Evolutionary conservation across 2,888 invertebrate genomes (phyloP), one percentile per base, ranked within the genome.

Genomic region (Anorthoa munda): DNA sequence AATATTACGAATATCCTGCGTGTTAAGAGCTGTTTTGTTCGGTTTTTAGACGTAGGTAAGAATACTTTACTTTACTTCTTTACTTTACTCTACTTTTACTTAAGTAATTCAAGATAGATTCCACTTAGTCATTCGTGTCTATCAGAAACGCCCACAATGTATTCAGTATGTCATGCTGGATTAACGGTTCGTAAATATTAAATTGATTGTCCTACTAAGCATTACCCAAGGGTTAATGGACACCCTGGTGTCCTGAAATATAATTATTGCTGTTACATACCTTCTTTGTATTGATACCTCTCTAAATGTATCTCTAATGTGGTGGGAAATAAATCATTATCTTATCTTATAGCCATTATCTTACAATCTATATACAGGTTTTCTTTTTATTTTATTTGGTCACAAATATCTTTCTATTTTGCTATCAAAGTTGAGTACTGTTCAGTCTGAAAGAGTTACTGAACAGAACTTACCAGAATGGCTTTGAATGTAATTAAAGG

Each of bases 121-220:
- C 1, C n/a, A 23, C 12, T 11, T 48, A 39, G 39, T 39, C 39
- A 9, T 39, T 1, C 39, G 9, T 39, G 7, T 31, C 39, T 21
- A 45, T 45, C 26, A 75, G 69, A 18, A 75, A 75, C 75, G 75
- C 75, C 75, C 69, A 76, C 60, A 55, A 50, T 48, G 7, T 45
- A 45, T 45, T 13, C 13, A 13, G 46, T 46, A 17, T 59, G 21
- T 48, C 46, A 51, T 46, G 50, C 13, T 55, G 12, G 23, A 73
- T 48, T 50, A 26, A 72, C 63, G 11, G 26, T 26, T 45, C 18
- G 0, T 23, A 39, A 15, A 4, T 45, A n/a, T 3, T 26, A 23
- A 2, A 21, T 48, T 45, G 60, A 39, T 5, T 59, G n/a, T 2
- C 31, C 18, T 23, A 53, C 12, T 26, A n/a, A n/a, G n/a, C n/a